phyloP scores from a whole-genome alignment of 2,888 invertebrate genomes.

The Trichacis sp. region DNA sequence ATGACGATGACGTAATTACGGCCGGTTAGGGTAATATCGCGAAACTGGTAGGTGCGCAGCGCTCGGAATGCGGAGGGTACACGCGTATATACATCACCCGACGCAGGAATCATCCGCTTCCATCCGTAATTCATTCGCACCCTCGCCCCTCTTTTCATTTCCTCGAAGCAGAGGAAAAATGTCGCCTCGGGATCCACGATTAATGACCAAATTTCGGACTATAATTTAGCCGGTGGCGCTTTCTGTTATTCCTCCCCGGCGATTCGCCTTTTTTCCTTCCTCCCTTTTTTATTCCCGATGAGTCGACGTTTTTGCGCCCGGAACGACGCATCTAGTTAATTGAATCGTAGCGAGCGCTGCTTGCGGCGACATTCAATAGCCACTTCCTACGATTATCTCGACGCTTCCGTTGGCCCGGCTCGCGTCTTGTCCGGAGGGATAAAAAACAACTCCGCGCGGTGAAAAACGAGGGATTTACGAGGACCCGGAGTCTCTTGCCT shows the following conservation, averaged over 20 bases:
- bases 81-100: slow-evolving; percentile 32
- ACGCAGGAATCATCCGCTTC: slow-evolving; percentile 27
- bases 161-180: no score
- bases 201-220: neutral
- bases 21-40: slow-evolving; percentile 63
- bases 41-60: slow-evolving; percentile 51
- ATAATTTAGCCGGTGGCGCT: neutral
- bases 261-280: neutral
- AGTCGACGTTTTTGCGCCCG: neutral
- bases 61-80: slow-evolving; percentile 49
- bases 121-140: slow-evolving; percentile 24
- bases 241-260: neutral
- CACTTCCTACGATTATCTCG: slow-evolving; percentile 1
- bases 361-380: slow-evolving; percentile 1
- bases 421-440: neutral
- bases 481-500: neutral
- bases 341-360: slow-evolving; percentile 1
- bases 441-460: neutral
- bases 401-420: neutral
- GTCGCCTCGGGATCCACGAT: slow-evolving; percentile 3
- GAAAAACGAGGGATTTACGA: neutral
- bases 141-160: slow-evolving; percentile 16
- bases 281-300: neutral
- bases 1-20: slow-evolving; percentile 64
- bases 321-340: slow-evolving; percentile 4